Evolutionary conservation across 2,797 vertebrate genomes (phyloP), one percentile per base, ranked within the genome.

Genomic region (Prunella strophiata): DNA sequence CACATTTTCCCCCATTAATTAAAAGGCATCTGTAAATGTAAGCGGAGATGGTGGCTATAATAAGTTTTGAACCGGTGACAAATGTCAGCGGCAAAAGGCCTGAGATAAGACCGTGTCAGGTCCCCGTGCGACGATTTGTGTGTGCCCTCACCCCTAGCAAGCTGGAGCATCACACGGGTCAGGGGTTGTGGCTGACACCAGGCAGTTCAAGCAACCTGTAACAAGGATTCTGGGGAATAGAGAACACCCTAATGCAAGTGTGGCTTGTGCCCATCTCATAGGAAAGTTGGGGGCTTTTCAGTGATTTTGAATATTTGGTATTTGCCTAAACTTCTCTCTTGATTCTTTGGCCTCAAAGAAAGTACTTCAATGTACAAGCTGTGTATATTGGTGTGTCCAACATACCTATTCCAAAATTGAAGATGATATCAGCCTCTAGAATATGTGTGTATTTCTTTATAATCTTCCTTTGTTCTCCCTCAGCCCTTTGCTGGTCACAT

Each of bases 21-120:
- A 96, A 94, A 97, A 96, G 62, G 61, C 61, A 84, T 84, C 94
- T 89, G 97, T 92, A 89, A 96, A 96, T 94, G 93, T 93, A 91
- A 95, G 89, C 5, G 30, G 94, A 94, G 93, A 85, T 85, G 93
- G 79, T 84, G 88, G 74, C 92, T 93, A 4, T 55, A 93, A 81
- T 88, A 90, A 87, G 89, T 96, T 89, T 89, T 66, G 94, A 93
- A 54, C 48, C 6, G 65, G 89, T 93, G 82, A 85, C 84, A 91
- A 88, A 94, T 80, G 66, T 83, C 71, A 78, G 11, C 47, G 26
- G 81, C 91, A 96, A 96, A 96, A 77, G 96, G 85, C 43, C 66
- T 0, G 50, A 73, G 90, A 95, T 95, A 93, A 96, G 81, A 2
- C 5, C 1, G 23, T 30, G 67, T 72, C 57, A 47, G 83, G 76